A percentile compares a stretch with the other conserved stretches of the same genome.
These are phyloP conservation scores for Drosophila ezoana DNA, from an alignment of 2,888 invertebrate species.

Conservation along the genomic window DNA sequence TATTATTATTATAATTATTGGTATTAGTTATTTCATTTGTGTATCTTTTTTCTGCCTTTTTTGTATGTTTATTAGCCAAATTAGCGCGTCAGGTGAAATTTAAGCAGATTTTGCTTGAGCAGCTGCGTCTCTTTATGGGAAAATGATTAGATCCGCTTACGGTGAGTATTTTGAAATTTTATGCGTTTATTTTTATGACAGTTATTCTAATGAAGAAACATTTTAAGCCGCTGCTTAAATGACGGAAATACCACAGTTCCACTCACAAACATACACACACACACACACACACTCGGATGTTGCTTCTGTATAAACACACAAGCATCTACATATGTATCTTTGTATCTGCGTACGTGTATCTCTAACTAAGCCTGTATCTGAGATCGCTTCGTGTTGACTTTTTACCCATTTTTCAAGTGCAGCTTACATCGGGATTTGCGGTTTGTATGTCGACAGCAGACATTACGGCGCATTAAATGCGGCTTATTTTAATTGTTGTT, in stretches of 20 bases:
- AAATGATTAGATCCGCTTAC: constrained; percentile 79
- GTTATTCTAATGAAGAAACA: constrained; percentile 79
- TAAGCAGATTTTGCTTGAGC: constrained; percentile 72
- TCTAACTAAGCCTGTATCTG: constrained; percentile 31
- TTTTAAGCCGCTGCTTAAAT: constrained; percentile 74
- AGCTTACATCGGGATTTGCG: constrained; percentile 65
- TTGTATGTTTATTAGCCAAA: constrained; percentile 74
- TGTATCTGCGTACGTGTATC: constrained; percentile 17
- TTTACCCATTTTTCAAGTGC: constrained; percentile 75
- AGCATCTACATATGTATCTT: constrained; percentile 12
- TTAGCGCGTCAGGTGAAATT: constrained; percentile 79
- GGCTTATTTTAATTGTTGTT: constrained; percentile 72
- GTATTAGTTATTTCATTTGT: constrained; percentile 13
- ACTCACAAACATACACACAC: constrained; percentile 23
- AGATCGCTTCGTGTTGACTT: constrained; percentile 65
- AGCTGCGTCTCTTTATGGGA: constrained; percentile 69
- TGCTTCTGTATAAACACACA: constrained; percentile 25
- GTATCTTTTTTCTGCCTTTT: constrained; percentile 15
- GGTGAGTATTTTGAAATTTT: constrained; percentile 63
- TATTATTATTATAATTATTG: constrained; percentile 33
- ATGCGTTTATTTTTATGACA: constrained; percentile 80
- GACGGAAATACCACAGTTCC: constrained; percentile 70
- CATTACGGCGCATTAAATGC: constrained; percentile 67
- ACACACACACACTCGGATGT: background rate
- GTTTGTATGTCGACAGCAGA: constrained; percentile 59